Base-by-base conservation (phyloP, 2,797 vertebrate species). In the Cheirogaleus major region DNA sequence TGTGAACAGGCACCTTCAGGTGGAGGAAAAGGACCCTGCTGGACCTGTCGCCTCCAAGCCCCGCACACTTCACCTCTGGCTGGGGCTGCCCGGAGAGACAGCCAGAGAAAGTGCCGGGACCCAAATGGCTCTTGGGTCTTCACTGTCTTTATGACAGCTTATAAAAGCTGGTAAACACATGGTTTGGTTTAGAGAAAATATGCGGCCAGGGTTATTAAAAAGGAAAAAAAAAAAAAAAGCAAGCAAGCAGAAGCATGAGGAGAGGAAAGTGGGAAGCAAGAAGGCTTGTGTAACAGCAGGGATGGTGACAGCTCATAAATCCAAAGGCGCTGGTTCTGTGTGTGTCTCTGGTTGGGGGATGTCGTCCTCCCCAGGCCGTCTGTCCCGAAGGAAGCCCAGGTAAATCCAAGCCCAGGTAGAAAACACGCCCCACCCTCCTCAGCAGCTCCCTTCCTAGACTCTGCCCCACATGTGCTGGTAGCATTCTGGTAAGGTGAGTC, bases 121-220 rank as follows among this genome's bases (percentile, higher is more conserved):
- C 86, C 69, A 38, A 25, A 18, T 8, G 23, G 43, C 61, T 22
- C 87, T n/a, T 6, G 32, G 73, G 61, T 52, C 92, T 50, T 88
- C 11, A 0, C 22, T 61, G 27, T 11, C 92, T 89, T 96, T 80
- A 91, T 86, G 27, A 76, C 91, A 45, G 78, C 97, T 96, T 89
- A 35, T 80, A 89, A 97, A 88, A 94, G 32, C 95, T 59, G 63
- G 92, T 79, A 89, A 95, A 93, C 97, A 97, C 96, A 91, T 96
- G 97, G 98, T 97, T 97, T 94, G 91, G 85, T 91, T 98, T 97
- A 97, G 55, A 94, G 94, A 80, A 97, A 95, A 76, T 97, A 94
- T 95, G 96, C 83, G 84, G 96, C 55, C 70, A 65, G 63, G 88
- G 87, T 95, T 96, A 92, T 97, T 93, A 89, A 67, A 92, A 79